Evolutionary conservation across 2,797 vertebrate genomes (phyloP).

Genomic region (Adelosebastes latens): DNA sequence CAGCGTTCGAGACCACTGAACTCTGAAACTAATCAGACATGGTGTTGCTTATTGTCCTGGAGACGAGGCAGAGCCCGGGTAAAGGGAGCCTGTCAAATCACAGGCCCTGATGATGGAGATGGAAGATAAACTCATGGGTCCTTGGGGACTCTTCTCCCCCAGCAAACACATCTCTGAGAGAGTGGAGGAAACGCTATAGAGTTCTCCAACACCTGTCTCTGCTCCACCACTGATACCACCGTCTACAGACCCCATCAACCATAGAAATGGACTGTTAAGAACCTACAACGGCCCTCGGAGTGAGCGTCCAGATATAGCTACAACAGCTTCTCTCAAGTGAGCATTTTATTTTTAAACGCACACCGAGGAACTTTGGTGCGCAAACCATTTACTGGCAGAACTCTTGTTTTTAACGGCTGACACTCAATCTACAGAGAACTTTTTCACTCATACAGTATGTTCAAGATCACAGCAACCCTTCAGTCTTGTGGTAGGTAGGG

Average conservation of each 20-base stretch:
- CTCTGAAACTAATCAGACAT: slow-evolving; percentile 90
- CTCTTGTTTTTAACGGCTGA: slow-evolving; percentile 56
- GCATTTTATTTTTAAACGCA: slow-evolving; percentile 66
- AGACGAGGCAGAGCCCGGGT: slow-evolving; percentile 79
- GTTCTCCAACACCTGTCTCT: slow-evolving; percentile 82
- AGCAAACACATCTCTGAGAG: slow-evolving; percentile 79
- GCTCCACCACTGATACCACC: slow-evolving; percentile 59
- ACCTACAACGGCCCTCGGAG: slow-evolving; percentile 57
- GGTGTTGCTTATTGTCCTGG: slow-evolving; percentile 88
- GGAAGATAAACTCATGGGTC: slow-evolving; percentile 85
- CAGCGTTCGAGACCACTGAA: slow-evolving; percentile 87
- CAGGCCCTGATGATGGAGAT: slow-evolving; percentile 86
- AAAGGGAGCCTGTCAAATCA: slow-evolving; percentile 85
- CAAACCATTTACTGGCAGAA: slow-evolving; percentile 39
- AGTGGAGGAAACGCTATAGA: slow-evolving; percentile 79
- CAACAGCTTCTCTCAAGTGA: slow-evolving; percentile 64
- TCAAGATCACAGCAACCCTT: slow-evolving; percentile 44
- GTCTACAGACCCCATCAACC: slow-evolving; percentile 78
- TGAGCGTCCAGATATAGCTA: slow-evolving; percentile 66
- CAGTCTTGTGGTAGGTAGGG: slow-evolving; percentile 19
- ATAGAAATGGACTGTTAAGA: slow-evolving; percentile 79
- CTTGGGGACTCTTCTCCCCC: slow-evolving; percentile 73
- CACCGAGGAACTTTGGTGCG: slow-evolving; percentile 59
- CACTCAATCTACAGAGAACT: slow-evolving; percentile 46
- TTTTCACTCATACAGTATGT: slow-evolving; percentile 23